Evolutionary conservation across 2,888 invertebrate species (phyloP).

Genomic region (Hetaerina titia): DNA sequence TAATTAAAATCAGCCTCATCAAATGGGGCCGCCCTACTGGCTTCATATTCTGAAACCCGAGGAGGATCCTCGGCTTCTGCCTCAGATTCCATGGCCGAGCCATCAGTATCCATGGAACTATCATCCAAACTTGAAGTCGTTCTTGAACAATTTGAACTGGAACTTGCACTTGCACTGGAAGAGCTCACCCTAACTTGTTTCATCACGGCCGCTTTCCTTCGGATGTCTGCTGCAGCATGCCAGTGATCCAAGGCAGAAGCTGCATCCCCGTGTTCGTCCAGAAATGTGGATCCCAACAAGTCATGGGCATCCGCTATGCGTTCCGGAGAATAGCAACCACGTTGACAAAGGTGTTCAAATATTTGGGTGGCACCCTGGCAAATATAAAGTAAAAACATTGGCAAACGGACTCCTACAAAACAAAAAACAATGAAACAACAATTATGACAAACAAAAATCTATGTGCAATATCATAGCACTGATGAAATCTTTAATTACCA

Average conservation of each 20-base stretch:
- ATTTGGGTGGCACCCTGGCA: conserved; percentile 83
- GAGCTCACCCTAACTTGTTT: background rate
- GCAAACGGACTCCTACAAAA: background rate
- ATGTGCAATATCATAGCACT: too few species aligned
- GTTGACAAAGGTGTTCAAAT: conserved; percentile 84
- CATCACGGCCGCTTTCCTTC: background rate
- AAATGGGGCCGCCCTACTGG: conserved; percentile 14
- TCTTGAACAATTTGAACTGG: background rate
- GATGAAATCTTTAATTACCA: too few species aligned
- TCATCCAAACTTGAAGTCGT: conserved; percentile 1
- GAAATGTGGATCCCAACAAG: conserved; percentile 91
- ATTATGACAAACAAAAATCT: too few species aligned
- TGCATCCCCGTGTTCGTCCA: conserved; percentile 92
- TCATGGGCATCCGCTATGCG: conserved; percentile 92
- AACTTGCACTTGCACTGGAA: background rate
- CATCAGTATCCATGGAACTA: conserved; percentile 41
- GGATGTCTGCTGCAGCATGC: conserved; percentile 85
- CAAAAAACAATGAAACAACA: background rate
- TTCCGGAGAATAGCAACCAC: conserved; percentile 81
- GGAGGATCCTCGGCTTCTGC: conserved; percentile 19
- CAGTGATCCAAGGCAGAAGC: conserved; percentile 86
- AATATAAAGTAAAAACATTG: background rate
- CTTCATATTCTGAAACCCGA: conserved; percentile 43
- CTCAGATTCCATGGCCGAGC: conserved; percentile 11
- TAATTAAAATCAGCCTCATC: conserved; percentile 37